Conservation (phyloP, 2,888 invertebrate species). For the Caenorhabditis sp. region DNA sequence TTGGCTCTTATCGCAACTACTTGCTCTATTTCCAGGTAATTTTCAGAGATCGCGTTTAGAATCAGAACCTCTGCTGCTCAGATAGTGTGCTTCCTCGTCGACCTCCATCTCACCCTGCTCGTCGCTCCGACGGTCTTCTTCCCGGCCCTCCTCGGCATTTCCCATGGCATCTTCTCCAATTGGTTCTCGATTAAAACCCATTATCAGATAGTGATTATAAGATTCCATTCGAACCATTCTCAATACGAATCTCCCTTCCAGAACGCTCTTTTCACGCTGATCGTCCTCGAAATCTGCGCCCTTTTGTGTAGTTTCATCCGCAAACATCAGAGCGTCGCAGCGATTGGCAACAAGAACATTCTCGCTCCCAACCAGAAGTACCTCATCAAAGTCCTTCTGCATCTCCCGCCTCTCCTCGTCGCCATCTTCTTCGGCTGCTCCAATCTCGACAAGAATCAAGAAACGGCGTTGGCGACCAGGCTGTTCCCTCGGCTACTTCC, state of each 20-base stretch:
- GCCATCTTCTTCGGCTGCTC: conserved; percentile 6
- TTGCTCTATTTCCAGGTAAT: conserved; percentile 29
- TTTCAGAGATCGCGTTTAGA: neutral
- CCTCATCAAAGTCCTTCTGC: conserved; percentile 14
- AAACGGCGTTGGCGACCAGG: neutral
- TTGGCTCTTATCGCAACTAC: conserved; percentile 27
- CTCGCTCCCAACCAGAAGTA: conserved; percentile 2
- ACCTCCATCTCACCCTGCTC: conserved; percentile 16
- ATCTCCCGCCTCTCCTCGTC: conserved; percentile 15
- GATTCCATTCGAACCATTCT: too few relatives aligned
- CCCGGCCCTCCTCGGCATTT: conserved; percentile 21
- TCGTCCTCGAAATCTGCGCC: conserved; percentile 19
- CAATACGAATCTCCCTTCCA: conserved; percentile 14
- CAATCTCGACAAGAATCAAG: conserved; percentile 12
- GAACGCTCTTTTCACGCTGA: conserved; percentile 21
- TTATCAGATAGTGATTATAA: conserved; percentile 17
- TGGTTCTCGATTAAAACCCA: conserved; percentile 11
- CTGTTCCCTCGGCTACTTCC: conserved; percentile 1
- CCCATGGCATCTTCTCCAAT: conserved; percentile 14
- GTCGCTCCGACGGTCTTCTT: conserved; percentile 18
- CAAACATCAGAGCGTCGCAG: conserved; percentile 38
- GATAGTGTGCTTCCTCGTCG: conserved; percentile 12
- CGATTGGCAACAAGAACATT: conserved; percentile 25
- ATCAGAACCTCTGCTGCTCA: too few relatives aligned
- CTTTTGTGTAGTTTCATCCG: conserved; percentile 33